Evolutionary conservation across 2,888 invertebrate species (phyloP), one percentile per base, ranked within the genome.

Genomic region (Ceriagrion tenellum): DNA sequence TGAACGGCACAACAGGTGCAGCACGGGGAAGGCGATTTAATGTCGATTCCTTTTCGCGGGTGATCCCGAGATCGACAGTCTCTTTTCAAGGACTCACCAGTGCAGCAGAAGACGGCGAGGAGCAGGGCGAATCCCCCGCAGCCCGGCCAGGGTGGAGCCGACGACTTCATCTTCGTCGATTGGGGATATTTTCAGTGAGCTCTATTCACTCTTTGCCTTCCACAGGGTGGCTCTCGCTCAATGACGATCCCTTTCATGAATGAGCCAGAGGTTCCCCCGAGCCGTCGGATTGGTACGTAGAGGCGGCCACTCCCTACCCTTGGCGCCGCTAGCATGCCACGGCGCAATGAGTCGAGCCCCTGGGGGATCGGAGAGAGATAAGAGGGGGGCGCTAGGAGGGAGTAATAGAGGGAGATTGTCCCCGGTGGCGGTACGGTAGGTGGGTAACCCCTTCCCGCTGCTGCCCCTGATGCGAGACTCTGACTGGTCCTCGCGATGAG

Each of bases 61-160:
- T 8, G 8, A 47, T 47, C 8, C 47, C 2, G 47, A 47, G 47
- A 47, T 4, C 8, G 47, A 47, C 47, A 47, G 47, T 8, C 47
- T n/a, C n/a, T n/a, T n/a, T 47, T 47, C 47, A 47, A 47, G 35
- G 93, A 93, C 93, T 47, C 59, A 93, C 93, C 93, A 69, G 93
- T 93, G 74, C 93, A 93, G 93, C 93, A 74, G 69, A 93, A 93
- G 69, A 93, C 47, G 47, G 74, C 93, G 47, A 93, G 30, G n/a
- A 93, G 93, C 1, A 93, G 93, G 69, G 40, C 40, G 81, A 81
- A 12, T 69, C 40, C 93, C n/a, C 47, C 59, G 69, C 18, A 47
- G n/a, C 40, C 69, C 93, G 47, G 93, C 69, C 93, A 93, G 93
- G 93, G 93, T 69, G 69, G 93, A 47, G 93, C 74, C 93, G 93